Conservation (phyloP, 92 coral and sea anemone species). For the Zoanthus solanderi region DNA sequence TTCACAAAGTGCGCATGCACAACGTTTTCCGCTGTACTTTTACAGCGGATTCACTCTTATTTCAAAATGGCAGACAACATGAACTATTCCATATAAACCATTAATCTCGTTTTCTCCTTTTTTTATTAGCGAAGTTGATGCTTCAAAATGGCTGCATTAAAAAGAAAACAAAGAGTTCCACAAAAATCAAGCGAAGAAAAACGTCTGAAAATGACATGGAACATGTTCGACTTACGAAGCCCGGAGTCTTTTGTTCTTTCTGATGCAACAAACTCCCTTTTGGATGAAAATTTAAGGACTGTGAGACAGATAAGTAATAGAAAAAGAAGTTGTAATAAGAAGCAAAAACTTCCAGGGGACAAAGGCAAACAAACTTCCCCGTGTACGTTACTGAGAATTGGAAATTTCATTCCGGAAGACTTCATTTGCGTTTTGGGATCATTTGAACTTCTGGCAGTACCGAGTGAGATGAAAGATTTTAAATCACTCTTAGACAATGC, state of each 20-base stretch:
- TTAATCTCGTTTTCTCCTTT: neutral
- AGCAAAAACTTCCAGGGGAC: neutral
- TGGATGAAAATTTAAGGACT: neutral
- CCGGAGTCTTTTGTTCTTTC: slow-evolving; percentile 22
- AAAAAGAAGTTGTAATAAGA: slow-evolving; percentile 34
- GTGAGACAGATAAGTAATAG: neutral
- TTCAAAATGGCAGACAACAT: slow-evolving; percentile 33
- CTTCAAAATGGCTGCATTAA: slow-evolving; percentile 70
- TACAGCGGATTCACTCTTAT: slow-evolving; percentile 7
- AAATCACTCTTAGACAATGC: slow-evolving; percentile 10
- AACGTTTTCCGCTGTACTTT: slow-evolving; percentile 11
- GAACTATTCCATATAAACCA: neutral
- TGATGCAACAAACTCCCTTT: slow-evolving; percentile 1
- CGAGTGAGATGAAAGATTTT: slow-evolving; percentile 23
- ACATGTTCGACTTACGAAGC: slow-evolving; percentile 64
- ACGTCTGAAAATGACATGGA: slow-evolving; percentile 76
- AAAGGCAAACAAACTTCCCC: neutral
- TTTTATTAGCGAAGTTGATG: neutral
- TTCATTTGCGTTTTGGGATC: slow-evolving; percentile 28
- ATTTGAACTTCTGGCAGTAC: slow-evolving; percentile 35
- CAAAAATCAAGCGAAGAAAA: slow-evolving; percentile 66
- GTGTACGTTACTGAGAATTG: slow-evolving; percentile 1
- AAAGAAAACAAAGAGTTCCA: slow-evolving; percentile 71
- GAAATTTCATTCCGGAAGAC: slow-evolving; percentile 14
- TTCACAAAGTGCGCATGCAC: slow-evolving; percentile 12